Conservation (phyloP, 1,140 invertebrate genomes). For the Proales similis region DNA sequence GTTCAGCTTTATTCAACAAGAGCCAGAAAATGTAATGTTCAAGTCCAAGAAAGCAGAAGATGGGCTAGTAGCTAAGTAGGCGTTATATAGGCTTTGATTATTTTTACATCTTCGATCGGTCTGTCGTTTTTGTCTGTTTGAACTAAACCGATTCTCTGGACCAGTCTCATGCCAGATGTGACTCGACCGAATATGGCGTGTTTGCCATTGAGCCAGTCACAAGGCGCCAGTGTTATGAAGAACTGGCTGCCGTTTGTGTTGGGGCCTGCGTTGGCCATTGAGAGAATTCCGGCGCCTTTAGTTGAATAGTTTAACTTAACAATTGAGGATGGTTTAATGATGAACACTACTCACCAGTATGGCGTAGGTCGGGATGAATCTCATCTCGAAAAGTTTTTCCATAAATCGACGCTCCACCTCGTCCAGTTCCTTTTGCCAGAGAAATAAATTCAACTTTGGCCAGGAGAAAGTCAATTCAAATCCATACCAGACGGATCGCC, state of each 20-base stretch:
- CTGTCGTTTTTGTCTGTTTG: conserved; percentile 82
- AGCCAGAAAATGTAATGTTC: no score
- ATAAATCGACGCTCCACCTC: conserved; percentile 92
- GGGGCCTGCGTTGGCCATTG: conserved; percentile 84
- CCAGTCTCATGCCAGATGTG: conserved; percentile 74
- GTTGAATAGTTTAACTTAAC: conserved; percentile 42
- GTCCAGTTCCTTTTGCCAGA: conserved; percentile 54
- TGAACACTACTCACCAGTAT: conserved; percentile 63
- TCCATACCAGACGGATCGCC: conserved; percentile 74
- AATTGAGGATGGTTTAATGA: neutral
- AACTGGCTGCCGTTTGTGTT: conserved; percentile 96
- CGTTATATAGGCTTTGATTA: conserved; percentile 40
- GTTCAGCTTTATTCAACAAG: no score
- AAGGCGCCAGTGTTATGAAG: conserved; percentile 90
- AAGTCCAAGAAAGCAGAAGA: no score
- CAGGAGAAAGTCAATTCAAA: neutral
- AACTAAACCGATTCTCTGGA: conserved; percentile 81
- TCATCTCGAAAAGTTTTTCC: conserved; percentile 87
- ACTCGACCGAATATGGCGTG: conserved; percentile 90
- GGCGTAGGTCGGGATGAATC: conserved; percentile 84
- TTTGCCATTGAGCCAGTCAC: conserved; percentile 94
- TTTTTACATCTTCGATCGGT: conserved; percentile 63
- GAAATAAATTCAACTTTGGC: conserved; percentile 1
- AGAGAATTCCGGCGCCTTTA: conserved; percentile 68
- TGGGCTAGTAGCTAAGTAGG: no score